Evolutionary conservation across 30 jellyfish, hydroid and myxozoan genomes (phyloP).

Genomic region (Pseudorhiza aurosa): DNA sequence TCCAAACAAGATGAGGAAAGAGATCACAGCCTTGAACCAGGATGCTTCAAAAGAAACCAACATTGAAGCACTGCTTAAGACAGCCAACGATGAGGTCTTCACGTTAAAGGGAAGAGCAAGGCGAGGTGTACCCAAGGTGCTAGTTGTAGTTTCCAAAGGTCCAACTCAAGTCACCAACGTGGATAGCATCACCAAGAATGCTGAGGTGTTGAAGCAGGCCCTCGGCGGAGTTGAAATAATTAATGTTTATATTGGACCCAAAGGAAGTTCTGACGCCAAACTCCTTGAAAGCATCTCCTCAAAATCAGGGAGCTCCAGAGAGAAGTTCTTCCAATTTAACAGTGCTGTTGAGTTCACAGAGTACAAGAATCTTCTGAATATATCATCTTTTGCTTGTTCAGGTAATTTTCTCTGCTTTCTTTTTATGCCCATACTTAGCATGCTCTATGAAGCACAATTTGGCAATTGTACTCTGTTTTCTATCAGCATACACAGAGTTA

Average conservation of each 20-base stretch:
- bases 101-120: slow-evolving; percentile 85
- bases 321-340: slow-evolving; percentile 47
- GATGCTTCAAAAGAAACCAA: slow-evolving; percentile 62
- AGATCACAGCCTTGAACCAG: slow-evolving; percentile 58
- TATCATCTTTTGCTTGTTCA: slow-evolving; percentile 85
- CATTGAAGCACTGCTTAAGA: slow-evolving; percentile 37
- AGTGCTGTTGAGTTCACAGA: slow-evolving; percentile 43
- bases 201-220: slow-evolving; percentile 65
- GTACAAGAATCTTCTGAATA: slow-evolving; percentile 44
- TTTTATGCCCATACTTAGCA: too few species aligned
- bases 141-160: slow-evolving; percentile 80
- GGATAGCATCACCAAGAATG: slow-evolving; percentile 46
- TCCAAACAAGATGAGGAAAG: slow-evolving; percentile 50
- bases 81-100: slow-evolving; percentile 71
- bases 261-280: slow-evolving; percentile 37
- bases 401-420: slow-evolving; percentile 58
- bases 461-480: too few species aligned
- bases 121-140: slow-evolving; percentile 76
- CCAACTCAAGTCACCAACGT: slow-evolving; percentile 41
- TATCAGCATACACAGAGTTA: too few species aligned
- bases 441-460: too few species aligned
- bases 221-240: slow-evolving; percentile 79
- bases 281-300: slow-evolving; percentile 70
- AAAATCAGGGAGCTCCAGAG: slow-evolving; percentile 7
- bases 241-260: slow-evolving; percentile 70